These are phyloP conservation scores for Oscheius sp. DNA, from an alignment of 2,888 invertebrate species.

Conservation along the genomic window DNA sequence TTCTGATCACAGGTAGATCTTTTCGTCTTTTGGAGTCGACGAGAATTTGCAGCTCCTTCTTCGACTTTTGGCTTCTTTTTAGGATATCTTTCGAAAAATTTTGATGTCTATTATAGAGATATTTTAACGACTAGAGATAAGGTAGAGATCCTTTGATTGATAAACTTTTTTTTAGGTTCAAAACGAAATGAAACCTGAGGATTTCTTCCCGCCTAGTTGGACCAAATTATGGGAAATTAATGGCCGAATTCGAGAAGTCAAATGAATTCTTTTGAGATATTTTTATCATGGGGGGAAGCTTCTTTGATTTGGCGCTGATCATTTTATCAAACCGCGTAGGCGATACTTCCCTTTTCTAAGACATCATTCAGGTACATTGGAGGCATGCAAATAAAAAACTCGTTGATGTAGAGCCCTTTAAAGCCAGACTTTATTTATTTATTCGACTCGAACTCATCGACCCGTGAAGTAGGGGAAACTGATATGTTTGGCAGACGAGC, in stretches of 20 bases:
- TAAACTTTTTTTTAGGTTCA: background rate
- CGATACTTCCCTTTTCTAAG: too few species aligned
- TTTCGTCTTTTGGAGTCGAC: background rate
- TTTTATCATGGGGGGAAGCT: too few species aligned
- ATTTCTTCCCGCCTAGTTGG: slow-evolving; percentile 30
- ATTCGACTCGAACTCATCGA: too few species aligned
- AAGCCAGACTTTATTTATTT: too few species aligned
- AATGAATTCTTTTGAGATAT: too few species aligned
- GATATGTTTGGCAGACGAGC: too few species aligned
- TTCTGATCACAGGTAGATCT: slow-evolving; percentile 28
- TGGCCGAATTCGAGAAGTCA: background rate
- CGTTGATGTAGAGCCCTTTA: too few species aligned
- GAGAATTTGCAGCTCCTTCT: slow-evolving; percentile 21
- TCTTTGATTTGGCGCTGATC: too few species aligned
- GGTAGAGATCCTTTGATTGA: background rate
- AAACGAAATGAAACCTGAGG: slow-evolving; percentile 25
- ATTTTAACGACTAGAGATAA: slow-evolving; percentile 27
- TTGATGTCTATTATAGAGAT: slow-evolving; percentile 30
- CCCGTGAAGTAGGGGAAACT: too few species aligned
- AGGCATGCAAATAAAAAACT: too few species aligned
- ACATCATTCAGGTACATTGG: too few species aligned
- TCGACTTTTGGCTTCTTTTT: slow-evolving; percentile 35
- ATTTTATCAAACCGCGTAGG: too few species aligned
- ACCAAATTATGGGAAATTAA: background rate
- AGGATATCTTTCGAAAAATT: slow-evolving; percentile 26